A percentile compares a stretch with the other conserved stretches of the same genome.
phyloP scores from a whole-genome alignment of 2,888 invertebrate species.

The Tethea ocularis region DNA sequence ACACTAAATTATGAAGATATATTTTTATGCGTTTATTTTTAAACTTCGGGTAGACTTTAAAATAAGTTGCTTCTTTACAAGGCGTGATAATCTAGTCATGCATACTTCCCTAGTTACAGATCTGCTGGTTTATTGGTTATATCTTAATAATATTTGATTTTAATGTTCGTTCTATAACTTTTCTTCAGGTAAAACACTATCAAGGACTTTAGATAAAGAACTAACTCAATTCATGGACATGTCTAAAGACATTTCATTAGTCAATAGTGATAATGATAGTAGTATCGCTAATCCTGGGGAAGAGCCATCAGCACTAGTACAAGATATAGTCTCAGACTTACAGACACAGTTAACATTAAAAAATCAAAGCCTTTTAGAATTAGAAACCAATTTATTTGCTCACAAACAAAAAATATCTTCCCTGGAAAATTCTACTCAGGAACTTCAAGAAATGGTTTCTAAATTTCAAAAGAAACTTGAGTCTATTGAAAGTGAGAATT shows the following conservation, averaged over 20 bases:
- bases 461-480: conserved; percentile 49
- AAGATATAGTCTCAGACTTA: conserved; percentile 43
- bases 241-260: conserved; percentile 63
- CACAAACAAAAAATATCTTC: conserved; percentile 53
- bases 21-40: too few species aligned
- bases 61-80: too few species aligned
- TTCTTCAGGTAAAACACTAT: conserved; percentile 44
- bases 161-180: conserved; percentile 14
- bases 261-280: conserved; percentile 63
- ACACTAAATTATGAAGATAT: too few species aligned
- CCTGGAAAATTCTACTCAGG: conserved; percentile 54
- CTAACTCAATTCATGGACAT: conserved; percentile 56
- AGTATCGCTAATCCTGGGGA: conserved; percentile 45
- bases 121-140: neutral
- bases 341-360: conserved; percentile 51
- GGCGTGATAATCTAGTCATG: too few species aligned
- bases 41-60: too few species aligned
- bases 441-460: conserved; percentile 49
- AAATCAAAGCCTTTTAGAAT: conserved; percentile 51
- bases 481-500: conserved; percentile 56
- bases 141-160: conserved; percentile 2
- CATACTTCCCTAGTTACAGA: too few species aligned
- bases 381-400: conserved; percentile 52
- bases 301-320: conserved; percentile 32
- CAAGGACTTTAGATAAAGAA: conserved; percentile 45